Base-by-base conservation (phyloP, 2,797 vertebrate species). In the Ispidina lecontei region DNA sequence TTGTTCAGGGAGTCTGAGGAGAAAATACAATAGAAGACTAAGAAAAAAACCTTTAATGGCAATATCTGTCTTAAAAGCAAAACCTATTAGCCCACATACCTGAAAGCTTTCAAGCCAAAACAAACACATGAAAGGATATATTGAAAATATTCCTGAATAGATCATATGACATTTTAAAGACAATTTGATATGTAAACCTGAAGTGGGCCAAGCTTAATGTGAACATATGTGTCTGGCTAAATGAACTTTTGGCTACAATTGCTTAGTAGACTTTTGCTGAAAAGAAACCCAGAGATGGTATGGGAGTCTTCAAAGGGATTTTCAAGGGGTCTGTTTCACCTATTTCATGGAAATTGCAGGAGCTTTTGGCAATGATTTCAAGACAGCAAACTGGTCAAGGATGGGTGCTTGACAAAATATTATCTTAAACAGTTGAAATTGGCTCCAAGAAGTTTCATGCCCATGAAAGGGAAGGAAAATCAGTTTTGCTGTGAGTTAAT, bases 1-100 rank as follows among this genome's bases (percentile, higher is more conserved):
- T 88, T 58, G n/a, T 93, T 76, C 59, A 79, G 74, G 47, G 78
- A 89, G 65, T 89, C 97, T 98, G 58, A 41, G 14, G 54, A 44
- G 64, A 89, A 92, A 95, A 80, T 22, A 37, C 8, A 95, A 82
- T 25, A 37, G 6, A 60, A 58, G 5, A 28, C 14, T 26, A 74
- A 59, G 39, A 76, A 79, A 64, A 52, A 25, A 1, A 9, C 12
- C 37, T 82, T 82, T 68, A 19, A 7, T 21, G n/a, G 5, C 4
- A 71, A 33, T 43, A 25, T 13, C 22, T 49, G n/a, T n/a, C 49
- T 84, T 56, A 21, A 47, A 26, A 12, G 5, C 47, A 75, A 84
- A 91, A 81, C 15, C 20, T 84, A 19, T 67, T 56, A 55, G 11
- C 6, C 9, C 26, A 26, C 35, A 26, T 13, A 63, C 7, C 9